phyloP scores from a whole-genome alignment of 2,797 vertebrate genomes.

The Sebastes vulpes region DNA sequence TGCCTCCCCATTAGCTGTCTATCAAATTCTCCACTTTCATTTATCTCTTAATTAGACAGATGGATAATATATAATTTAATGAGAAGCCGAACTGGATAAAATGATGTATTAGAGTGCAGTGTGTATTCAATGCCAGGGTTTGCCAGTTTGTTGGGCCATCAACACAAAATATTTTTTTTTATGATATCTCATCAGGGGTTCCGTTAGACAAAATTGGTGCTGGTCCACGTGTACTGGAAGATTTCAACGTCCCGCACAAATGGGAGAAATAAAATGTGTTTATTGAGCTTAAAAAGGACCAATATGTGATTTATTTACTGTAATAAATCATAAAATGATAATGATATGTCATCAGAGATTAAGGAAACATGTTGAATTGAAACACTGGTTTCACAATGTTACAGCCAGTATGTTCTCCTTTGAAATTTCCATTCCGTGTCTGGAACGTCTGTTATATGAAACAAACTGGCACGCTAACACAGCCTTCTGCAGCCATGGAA shows the following conservation, averaged over 20 bases:
- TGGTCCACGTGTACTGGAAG: background rate
- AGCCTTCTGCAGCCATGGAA: too few species aligned
- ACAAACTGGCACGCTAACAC: too few species aligned
- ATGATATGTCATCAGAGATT: too few species aligned
- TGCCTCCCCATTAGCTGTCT: background rate
- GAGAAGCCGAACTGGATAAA: background rate
- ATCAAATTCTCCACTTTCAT: background rate
- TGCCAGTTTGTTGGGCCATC: background rate
- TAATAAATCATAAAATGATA: too few species aligned
- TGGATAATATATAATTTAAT: background rate
- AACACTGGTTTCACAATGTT: too few species aligned
- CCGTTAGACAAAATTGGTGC: background rate
- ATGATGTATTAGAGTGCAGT: background rate
- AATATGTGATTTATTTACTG: too few species aligned
- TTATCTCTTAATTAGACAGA: conserved; percentile 1
- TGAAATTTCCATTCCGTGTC: too few species aligned
- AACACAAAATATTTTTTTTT: background rate
- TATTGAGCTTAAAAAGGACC: too few species aligned
- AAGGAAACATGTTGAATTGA: too few species aligned
- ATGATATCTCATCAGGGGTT: background rate
- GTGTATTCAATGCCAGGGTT: background rate
- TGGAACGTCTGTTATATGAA: too few species aligned
- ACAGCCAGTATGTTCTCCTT: too few species aligned
- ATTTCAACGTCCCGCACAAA: background rate
- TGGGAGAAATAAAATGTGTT: background rate